These are phyloP conservation scores for Calephelis perditalis DNA, from an alignment of 2,888 invertebrate genomes.

Conservation along the genomic window DNA sequence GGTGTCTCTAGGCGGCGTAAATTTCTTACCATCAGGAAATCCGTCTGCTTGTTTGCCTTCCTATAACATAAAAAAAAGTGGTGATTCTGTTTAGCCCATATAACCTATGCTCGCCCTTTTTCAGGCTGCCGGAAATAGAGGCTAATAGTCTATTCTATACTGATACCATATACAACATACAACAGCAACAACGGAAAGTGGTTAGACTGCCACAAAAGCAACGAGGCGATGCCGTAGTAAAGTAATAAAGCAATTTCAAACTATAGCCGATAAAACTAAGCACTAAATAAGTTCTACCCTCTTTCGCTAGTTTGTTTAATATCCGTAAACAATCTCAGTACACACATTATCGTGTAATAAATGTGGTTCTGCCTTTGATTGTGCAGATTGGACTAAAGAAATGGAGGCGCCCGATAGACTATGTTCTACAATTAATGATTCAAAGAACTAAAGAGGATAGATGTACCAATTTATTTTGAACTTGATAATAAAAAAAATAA, in stretches of 20 bases:
- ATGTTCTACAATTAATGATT: slow-evolving; percentile 33
- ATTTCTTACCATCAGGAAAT: too few species aligned
- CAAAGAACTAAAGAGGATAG: slow-evolving; percentile 21
- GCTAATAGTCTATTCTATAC: too few species aligned
- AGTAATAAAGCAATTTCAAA: slow-evolving; percentile 1
- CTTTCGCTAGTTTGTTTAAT: background rate
- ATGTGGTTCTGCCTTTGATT: slow-evolving; percentile 18
- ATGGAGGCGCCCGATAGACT: slow-evolving; percentile 35
- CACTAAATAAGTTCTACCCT: slow-evolving; percentile 3
- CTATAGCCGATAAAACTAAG: background rate
- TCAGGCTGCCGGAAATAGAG: too few species aligned
- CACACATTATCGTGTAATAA: slow-evolving; percentile 32
- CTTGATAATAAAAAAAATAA: too few species aligned
- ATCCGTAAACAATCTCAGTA: slow-evolving; percentile 37
- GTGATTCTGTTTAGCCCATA: too few species aligned
- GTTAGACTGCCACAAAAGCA: too few species aligned
- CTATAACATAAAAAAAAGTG: too few species aligned
- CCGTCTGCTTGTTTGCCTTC: too few species aligned
- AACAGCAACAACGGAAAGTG: too few species aligned
- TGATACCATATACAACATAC: too few species aligned
- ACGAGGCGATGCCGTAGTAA: background rate
- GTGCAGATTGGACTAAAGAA: slow-evolving; percentile 25
- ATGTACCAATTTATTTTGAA: background rate
- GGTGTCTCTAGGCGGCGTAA: too few species aligned
- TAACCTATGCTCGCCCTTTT: too few species aligned